Base-by-base conservation (phyloP, 2,888 invertebrate genomes). In the Molorchus minor region DNA sequence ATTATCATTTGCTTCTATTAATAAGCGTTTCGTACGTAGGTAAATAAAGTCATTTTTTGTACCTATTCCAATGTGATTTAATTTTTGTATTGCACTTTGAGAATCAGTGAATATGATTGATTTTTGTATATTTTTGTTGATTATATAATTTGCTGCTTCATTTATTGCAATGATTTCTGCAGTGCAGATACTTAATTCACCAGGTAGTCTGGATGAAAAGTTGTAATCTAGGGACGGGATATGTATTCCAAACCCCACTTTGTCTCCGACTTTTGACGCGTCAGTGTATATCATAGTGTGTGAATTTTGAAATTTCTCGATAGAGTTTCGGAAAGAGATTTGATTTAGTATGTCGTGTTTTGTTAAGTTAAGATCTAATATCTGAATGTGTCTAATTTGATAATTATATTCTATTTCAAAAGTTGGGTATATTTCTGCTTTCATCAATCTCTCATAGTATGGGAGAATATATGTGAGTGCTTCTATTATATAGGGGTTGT, bases 191-290 rank as follows among this genome's bases (percentile, higher is more conserved):
- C 38, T 17, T 3, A 13, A 38, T n/a, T 21, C 12, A 16, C 38
- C 21, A 15, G 17, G n/a, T 38, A 51, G 8, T 38, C 51, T 51
- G 16, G 29, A 10, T 19, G 25, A 19, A 12, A 21, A 51, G 10
- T 38, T 51, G 17, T 51, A 51, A 51, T 51, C 10, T n/a, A 38
- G 16, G 3, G 25, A 36, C 8, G 51, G 51, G 8, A 51, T 51
- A 21, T 40, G 38, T 2, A 51, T n/a, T 12, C 36, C 33, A 10
- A 30, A 7, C 1, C 51, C 51, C 10, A 38, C 36, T 3, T 35
- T 30, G 5, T 3, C 13, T 10, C 3, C 3, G 1, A 3, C 33
- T 19, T 43, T 38, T 8, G 54, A 55, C 1, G 35, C 47, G 20
- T 58, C 54, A 19, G 40, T 47, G 25, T n/a, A 45, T 45, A 45